phyloP scores from a whole-genome alignment of 2,888 invertebrate species.

The Syrphus vitripennis region DNA sequence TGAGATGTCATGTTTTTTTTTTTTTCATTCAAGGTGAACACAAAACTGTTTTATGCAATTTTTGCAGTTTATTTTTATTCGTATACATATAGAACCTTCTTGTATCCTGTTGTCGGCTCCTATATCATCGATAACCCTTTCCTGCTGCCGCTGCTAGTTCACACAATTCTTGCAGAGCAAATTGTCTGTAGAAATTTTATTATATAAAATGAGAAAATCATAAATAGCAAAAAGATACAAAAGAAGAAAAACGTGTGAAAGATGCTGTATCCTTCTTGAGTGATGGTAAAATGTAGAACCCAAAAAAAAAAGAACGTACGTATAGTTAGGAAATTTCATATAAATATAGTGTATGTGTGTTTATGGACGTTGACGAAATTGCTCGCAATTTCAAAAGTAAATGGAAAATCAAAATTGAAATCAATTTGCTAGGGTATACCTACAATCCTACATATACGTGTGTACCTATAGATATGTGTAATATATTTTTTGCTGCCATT shows the following conservation, averaged over 20 bases:
- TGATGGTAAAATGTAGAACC: neutral
- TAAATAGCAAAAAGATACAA: constrained; percentile 22
- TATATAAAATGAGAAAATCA: constrained; percentile 48
- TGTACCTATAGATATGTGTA: too few species aligned
- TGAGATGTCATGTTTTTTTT: constrained; percentile 23
- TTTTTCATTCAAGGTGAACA: constrained; percentile 5
- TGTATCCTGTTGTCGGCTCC: neutral
- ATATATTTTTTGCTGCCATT: constrained; percentile 57
- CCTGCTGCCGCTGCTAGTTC: neutral
- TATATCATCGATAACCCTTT: constrained; percentile 54
- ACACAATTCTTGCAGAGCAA: constrained; percentile 25
- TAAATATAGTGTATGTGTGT: neutral
- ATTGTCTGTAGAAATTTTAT: constrained; percentile 60
- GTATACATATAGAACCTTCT: neutral
- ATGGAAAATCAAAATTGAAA: constrained; percentile 71
- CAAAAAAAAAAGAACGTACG: neutral
- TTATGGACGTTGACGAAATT: constrained; percentile 50
- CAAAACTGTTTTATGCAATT: constrained; percentile 26
- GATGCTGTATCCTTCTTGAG: neutral
- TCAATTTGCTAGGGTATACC: constrained; percentile 58
- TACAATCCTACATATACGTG: too few species aligned
- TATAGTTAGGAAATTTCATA: constrained; percentile 44
- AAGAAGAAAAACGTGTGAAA: neutral
- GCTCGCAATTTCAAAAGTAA: constrained; percentile 57
- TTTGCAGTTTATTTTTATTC: neutral